Evolutionary conservation across 1,140 invertebrate genomes (phyloP).

Genomic region (Drosophila melanogaster): DNA sequence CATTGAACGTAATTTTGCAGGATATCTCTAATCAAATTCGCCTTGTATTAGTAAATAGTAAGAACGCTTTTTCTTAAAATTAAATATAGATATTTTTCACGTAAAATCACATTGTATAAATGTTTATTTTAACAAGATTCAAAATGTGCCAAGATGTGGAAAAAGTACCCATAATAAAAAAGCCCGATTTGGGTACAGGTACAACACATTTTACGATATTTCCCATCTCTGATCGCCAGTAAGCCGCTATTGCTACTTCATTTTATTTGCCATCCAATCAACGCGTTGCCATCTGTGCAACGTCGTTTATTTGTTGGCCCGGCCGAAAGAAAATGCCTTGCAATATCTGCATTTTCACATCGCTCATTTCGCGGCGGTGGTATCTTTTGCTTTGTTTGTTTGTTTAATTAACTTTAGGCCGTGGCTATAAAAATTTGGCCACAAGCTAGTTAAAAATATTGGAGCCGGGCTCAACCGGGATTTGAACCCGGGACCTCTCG

Average conservation of each 20-base stretch:
- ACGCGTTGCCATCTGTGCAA: constrained; percentile 52
- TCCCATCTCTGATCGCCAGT: constrained; percentile 10
- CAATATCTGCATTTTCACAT: constrained; percentile 55
- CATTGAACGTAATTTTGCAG: no score
- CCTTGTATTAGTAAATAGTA: no score
- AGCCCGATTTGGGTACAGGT: background rate
- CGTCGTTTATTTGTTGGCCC: constrained; percentile 44
- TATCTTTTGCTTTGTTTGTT: constrained; percentile 57
- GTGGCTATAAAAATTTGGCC: constrained; percentile 48
- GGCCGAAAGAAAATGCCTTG: constrained; percentile 55
- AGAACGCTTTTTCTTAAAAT: no score
- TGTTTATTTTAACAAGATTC: no score
- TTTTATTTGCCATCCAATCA: constrained; percentile 51
- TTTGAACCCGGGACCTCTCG: constrained; percentile 96
- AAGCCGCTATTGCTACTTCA: constrained; percentile 19
- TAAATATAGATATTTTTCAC: no score
- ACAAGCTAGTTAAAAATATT: constrained; percentile 36
- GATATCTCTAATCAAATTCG: no score
- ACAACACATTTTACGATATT: background rate
- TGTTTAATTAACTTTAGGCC: constrained; percentile 67
- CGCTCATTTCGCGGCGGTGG: constrained; percentile 30
- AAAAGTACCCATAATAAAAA: background rate
- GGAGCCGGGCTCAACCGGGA: constrained; percentile 90
- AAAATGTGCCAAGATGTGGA: background rate
- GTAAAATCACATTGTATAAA: no score